Evolutionary conservation across 2,888 invertebrate species (phyloP).

Genomic region (Netelia melanura): DNA sequence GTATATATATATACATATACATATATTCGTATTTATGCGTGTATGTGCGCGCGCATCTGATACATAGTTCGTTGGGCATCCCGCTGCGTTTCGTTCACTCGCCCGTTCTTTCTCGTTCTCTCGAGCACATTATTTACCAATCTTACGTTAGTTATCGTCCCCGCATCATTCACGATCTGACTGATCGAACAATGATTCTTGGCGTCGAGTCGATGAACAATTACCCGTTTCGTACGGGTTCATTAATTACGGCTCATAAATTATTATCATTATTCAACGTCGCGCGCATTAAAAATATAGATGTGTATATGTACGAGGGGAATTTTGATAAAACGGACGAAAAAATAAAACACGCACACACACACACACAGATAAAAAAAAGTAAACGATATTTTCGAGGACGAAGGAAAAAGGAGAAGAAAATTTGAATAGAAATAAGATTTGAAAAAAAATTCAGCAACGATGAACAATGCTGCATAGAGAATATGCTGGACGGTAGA

Average conservation of each 20-base stretch:
- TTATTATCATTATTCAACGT: too few relatives aligned
- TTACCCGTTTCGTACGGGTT: neutral
- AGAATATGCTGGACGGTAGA: slow-evolving; percentile 33
- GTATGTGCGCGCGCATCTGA: neutral
- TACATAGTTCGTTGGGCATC: slow-evolving; percentile 9
- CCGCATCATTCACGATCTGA: neutral
- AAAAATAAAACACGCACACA: too few relatives aligned
- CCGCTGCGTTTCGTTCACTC: slow-evolving; percentile 27
- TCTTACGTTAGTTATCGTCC: neutral
- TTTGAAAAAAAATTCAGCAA: neutral
- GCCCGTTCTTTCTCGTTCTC: slow-evolving; percentile 37
- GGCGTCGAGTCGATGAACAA: neutral
- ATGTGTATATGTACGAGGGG: too few relatives aligned
- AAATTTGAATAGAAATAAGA: slow-evolving; percentile 4
- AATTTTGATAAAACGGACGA: too few relatives aligned
- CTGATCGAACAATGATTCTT: neutral
- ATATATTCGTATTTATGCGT: neutral
- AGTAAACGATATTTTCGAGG: too few relatives aligned
- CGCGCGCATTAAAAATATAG: too few relatives aligned
- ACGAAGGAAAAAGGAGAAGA: neutral
- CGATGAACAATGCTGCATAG: slow-evolving; percentile 61
- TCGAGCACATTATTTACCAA: slow-evolving; percentile 18
- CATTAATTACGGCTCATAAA: too few relatives aligned
- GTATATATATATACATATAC: neutral
- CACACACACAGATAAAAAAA: too few relatives aligned